A percentile compares a stretch with the other conserved stretches of the same genome.
Evolutionary conservation across 2,797 vertebrate genomes (phyloP).

Genomic region (Furcifer pardalis): DNA sequence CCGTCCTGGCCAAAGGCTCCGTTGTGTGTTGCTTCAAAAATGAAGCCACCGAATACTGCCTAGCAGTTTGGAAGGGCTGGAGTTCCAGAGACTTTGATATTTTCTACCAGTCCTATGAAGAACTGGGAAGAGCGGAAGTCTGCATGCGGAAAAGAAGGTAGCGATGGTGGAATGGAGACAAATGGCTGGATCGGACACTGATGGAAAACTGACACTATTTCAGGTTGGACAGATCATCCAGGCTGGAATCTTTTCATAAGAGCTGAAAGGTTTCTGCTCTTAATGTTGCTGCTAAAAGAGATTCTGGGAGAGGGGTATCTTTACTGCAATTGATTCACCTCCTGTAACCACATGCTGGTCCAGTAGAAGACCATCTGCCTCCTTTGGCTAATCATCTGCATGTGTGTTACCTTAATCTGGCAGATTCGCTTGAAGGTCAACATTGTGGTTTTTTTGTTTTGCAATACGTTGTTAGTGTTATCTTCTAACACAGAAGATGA

Average conservation of each 20-base stretch:
- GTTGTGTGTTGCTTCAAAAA: conserved; percentile 91
- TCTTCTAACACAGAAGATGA: neutral
- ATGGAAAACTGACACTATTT: conserved; percentile 30
- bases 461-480: too few relatives aligned
- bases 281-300: conserved; percentile 19
- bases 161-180: conserved; percentile 65
- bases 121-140: conserved; percentile 86
- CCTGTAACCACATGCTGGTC: neutral
- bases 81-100: conserved; percentile 86
- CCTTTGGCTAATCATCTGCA: too few relatives aligned
- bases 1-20: conserved; percentile 85
- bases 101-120: conserved; percentile 93
- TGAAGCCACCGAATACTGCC: conserved; percentile 84
- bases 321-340: neutral
- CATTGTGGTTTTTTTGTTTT: neutral
- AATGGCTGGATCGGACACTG: conserved; percentile 16
- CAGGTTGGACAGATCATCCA: conserved; percentile 34
- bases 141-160: conserved; percentile 89
- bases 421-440: neutral
- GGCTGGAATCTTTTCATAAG: neutral
- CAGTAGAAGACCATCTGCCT: neutral
- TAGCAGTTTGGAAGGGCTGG: conserved; percentile 96
- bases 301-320: neutral
- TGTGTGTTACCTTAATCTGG: too few relatives aligned
- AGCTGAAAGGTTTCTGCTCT: neutral